Evolutionary conservation across 2,888 invertebrate genomes (phyloP), one percentile per base, ranked within the genome.

Genomic region (Netelia melanura): DNA sequence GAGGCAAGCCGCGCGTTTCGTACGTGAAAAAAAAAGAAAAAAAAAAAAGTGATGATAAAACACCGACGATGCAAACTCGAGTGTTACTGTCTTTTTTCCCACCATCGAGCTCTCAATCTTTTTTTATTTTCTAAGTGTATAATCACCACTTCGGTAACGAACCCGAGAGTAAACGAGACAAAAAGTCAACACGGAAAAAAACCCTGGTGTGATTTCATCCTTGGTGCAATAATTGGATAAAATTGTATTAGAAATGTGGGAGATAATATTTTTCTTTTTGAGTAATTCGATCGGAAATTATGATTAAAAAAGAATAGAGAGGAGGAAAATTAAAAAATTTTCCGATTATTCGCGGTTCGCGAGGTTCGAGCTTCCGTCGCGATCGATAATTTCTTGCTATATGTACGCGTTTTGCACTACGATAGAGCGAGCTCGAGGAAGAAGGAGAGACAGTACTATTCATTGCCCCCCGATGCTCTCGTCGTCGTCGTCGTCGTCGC

Each of bases 301-400:
- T 14, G 10, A 14, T 48, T 48, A 1, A 11, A 48, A 48, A 48
- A 48, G 11, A 48, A 14, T 48, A 61, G 43, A 1, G 3, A 1
- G 30, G 5, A 23, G 14, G 17, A 67, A 48, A 67, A 48, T 9
- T 1, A 6, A 17, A 21, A 58, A 23, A 23, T 21, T 48, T 48
- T 48, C 23, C 58, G 21, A 21, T 58, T 17, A 58, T 80, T 72
- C 65, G 30, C 56, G 17, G 43, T 72, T 38, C 71, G 48, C 54
- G 65, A 71, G 65, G 64, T 65, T 65, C 11, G 58, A 17, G 58
- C 2, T 48, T 70, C 52, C 61, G 62, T 38, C 64, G 54, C 67
- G 80, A 81, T 74, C 80, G 74, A 81, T 81, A 81, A 30, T 81
- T 67, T 44, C 67, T 74, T 58, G 74, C 80, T 81, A 74, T 81